These are phyloP conservation scores for Butorides virescens DNA, from an alignment of 2,113 vertebrate species.

Conservation along the genomic window DNA sequence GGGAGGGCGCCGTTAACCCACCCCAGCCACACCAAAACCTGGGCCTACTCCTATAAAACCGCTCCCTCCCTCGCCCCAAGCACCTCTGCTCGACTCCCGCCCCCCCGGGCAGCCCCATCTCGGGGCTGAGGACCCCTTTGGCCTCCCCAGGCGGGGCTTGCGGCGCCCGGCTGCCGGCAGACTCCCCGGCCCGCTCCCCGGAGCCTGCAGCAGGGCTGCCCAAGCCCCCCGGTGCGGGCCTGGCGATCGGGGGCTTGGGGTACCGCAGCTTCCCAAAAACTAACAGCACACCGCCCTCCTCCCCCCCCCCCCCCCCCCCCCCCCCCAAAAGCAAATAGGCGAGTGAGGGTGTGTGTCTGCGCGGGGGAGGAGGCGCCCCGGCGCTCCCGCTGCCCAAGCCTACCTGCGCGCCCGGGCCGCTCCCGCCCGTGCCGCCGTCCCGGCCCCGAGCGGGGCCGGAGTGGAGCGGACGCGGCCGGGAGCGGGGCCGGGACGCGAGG, in stretches of 20 bases:
- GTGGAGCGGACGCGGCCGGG: not conserved
- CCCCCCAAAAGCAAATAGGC: not conserved
- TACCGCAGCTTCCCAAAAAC: not conserved
- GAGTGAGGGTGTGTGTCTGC: too few relatives aligned
- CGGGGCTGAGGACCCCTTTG: rapidly evolving
- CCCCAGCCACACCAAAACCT: not conserved
- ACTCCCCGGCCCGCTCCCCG: too few relatives aligned
- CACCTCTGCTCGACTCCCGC: not conserved
- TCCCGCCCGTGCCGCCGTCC: not conserved
- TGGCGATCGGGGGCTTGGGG: too few relatives aligned
- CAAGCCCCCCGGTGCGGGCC: too few relatives aligned
- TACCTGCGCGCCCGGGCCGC: not conserved
- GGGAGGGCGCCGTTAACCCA: not conserved
- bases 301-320: not conserved
- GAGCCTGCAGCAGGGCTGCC: too few relatives aligned
- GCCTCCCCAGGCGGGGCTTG: too few relatives aligned
- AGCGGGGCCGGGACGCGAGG: not conserved
- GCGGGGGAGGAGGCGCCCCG: not conserved
- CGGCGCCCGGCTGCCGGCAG: too few relatives aligned
- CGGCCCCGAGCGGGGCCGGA: not conserved
- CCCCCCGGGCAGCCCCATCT: not conserved
- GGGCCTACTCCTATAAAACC: rapidly evolving
- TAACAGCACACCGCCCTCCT: too few relatives aligned
- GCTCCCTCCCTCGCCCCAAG: not conserved
- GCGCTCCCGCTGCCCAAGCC: not conserved